A percentile compares a stretch with the other conserved stretches of the same genome.
phyloP scores from a whole-genome alignment of 2,888 invertebrate species.

The Philaethria dido region DNA sequence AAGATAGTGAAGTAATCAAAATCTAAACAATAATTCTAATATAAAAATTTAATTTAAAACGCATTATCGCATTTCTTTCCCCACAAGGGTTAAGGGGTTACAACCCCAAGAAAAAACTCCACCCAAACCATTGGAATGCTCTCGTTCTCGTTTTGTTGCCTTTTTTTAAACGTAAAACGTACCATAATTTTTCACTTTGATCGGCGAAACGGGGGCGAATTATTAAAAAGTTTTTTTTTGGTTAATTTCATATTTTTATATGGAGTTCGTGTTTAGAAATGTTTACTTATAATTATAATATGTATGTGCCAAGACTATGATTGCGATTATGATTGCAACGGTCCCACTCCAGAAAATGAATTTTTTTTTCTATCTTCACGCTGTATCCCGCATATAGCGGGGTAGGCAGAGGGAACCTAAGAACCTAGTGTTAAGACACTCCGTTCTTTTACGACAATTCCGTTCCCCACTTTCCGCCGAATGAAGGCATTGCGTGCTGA shows the following conservation, averaged over 20 bases:
- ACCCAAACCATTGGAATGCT: conserved; percentile 66
- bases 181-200: conserved; percentile 65
- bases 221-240: conserved; percentile 32
- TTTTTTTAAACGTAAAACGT: conserved; percentile 56
- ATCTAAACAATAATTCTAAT: conserved; percentile 17
- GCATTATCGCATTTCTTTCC: conserved; percentile 64
- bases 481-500: too few species aligned
- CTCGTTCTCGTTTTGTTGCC: conserved; percentile 55
- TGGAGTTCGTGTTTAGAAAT: background rate
- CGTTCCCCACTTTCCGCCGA: too few species aligned
- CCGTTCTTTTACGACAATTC: too few species aligned
- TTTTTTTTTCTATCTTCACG: too few species aligned
- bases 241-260: conserved; percentile 9
- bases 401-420: too few species aligned
- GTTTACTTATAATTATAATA: background rate
- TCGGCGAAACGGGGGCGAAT: conserved; percentile 50
- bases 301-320: too few species aligned
- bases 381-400: too few species aligned
- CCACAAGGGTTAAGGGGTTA: conserved; percentile 76
- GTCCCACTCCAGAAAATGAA: too few species aligned
- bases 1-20: background rate
- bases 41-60: conserved; percentile 49
- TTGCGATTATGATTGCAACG: too few species aligned
- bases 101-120: conserved; percentile 66
- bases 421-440: too few species aligned